A percentile compares a stretch with the other conserved stretches of the same genome.
Conservation (phyloP, 2,797 vertebrate species). For the Myotis vivesi region DNA sequence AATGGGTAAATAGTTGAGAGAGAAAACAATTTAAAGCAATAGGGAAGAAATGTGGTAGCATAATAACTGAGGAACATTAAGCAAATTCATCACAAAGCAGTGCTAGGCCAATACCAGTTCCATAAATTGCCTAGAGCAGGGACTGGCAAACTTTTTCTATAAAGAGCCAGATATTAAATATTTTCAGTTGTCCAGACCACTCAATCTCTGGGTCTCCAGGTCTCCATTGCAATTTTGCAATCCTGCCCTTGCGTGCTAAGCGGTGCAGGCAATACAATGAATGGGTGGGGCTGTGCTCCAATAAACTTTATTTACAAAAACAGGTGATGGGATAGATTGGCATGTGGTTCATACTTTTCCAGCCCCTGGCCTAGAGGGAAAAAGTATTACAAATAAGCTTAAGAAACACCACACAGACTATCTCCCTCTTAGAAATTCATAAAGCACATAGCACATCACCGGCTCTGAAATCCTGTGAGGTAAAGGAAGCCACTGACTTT, state of each 20-base stretch:
- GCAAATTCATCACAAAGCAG: conserved; percentile 12
- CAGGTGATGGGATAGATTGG: neutral
- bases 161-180: conserved; percentile 6
- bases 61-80: conserved; percentile 31
- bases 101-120: neutral
- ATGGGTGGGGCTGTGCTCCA: neutral
- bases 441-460: neutral
- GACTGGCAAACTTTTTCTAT: neutral
- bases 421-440: neutral
- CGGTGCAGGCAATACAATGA: neutral
- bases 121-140: neutral
- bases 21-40: conserved; percentile 43
- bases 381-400: neutral
- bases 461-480: neutral
- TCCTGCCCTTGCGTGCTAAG: neutral
- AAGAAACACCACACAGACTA: neutral
- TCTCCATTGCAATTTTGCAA: neutral
- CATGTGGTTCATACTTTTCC: neutral
- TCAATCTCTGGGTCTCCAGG: neutral
- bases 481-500: conserved; percentile 3
- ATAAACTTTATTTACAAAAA: conserved; percentile 31
- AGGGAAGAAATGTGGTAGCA: neutral
- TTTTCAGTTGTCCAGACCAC: neutral
- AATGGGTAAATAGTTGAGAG: neutral
- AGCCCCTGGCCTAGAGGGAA: neutral